phyloP scores from a whole-genome alignment of 2,888 invertebrate genomes.

The Acronicta psi region DNA sequence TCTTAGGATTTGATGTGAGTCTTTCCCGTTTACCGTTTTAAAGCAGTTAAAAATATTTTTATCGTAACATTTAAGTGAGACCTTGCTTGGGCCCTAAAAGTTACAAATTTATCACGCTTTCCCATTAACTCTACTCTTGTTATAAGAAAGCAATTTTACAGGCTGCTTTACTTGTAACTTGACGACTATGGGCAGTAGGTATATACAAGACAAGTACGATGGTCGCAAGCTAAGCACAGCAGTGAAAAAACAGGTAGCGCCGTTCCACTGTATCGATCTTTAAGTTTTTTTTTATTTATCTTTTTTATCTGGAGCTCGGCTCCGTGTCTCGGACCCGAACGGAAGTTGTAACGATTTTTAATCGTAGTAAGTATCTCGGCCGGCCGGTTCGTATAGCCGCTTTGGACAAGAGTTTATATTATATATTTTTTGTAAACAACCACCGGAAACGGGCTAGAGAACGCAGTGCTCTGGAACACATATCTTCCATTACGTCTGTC shows the following conservation, averaged over 20 bases:
- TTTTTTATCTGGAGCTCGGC: constrained; percentile 85
- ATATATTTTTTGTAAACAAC: constrained; percentile 85
- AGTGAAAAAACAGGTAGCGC: constrained; percentile 87
- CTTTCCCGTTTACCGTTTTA: no score
- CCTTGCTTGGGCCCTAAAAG: no score
- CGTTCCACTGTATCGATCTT: constrained; percentile 87
- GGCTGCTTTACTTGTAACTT: constrained; percentile 20
- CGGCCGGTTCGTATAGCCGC: constrained; percentile 78
- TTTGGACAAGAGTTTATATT: constrained; percentile 81
- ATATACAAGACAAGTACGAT: constrained; percentile 59
- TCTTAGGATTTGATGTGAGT: no score
- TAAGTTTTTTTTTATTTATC: constrained; percentile 87
- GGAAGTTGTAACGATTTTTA: constrained; percentile 89
- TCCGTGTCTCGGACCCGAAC: constrained; percentile 81
- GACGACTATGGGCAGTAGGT: constrained; percentile 28
- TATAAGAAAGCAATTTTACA: constrained; percentile 17
- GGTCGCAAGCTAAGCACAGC: constrained; percentile 74
- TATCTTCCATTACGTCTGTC: constrained; percentile 85
- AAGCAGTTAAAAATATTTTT: no score
- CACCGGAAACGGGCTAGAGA: constrained; percentile 85
- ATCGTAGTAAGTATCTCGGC: constrained; percentile 86
- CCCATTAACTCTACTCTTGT: not conserved
- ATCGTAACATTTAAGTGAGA: no score
- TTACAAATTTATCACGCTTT: no score
- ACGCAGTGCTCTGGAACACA: constrained; percentile 83